These are phyloP conservation scores for Oxyscelio sp. DNA, from an alignment of 2,888 invertebrate species.

Conservation along the genomic window DNA sequence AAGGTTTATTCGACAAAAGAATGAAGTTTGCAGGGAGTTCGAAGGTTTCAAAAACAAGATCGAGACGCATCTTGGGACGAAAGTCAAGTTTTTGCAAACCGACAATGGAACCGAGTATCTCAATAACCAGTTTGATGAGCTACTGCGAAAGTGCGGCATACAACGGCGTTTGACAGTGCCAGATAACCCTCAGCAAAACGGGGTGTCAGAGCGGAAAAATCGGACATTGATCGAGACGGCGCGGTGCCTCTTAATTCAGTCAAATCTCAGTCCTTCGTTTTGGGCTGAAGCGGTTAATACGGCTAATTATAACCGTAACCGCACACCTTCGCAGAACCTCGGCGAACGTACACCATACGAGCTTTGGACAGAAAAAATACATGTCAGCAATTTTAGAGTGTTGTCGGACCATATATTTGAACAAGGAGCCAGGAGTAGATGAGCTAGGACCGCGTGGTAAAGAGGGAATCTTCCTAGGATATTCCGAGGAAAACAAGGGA, in stretches of 20 bases:
- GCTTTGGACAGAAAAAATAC: neutral
- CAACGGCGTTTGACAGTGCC: too few relatives aligned
- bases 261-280: slow-evolving; percentile 29
- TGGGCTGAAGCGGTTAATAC: slow-evolving; percentile 63
- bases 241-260: slow-evolving; percentile 33
- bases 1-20: too few relatives aligned
- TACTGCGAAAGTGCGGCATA: too few relatives aligned
- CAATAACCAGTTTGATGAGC: too few relatives aligned
- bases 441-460: neutral
- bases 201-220: too few relatives aligned
- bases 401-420: neutral
- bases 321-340: neutral
- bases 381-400: neutral
- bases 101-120: too few relatives aligned
- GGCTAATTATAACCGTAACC: slow-evolving; percentile 22
- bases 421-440: neutral
- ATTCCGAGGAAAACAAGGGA: neutral
- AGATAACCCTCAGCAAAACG: too few relatives aligned
- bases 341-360: neutral
- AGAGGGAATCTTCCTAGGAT: neutral
- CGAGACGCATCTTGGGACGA: too few relatives aligned
- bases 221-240: too few relatives aligned
- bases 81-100: too few relatives aligned
- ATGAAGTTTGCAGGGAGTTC: too few relatives aligned
- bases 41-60: too few relatives aligned